Conservation (phyloP, 1,140 invertebrate species). For the Plodia interpunctella region DNA sequence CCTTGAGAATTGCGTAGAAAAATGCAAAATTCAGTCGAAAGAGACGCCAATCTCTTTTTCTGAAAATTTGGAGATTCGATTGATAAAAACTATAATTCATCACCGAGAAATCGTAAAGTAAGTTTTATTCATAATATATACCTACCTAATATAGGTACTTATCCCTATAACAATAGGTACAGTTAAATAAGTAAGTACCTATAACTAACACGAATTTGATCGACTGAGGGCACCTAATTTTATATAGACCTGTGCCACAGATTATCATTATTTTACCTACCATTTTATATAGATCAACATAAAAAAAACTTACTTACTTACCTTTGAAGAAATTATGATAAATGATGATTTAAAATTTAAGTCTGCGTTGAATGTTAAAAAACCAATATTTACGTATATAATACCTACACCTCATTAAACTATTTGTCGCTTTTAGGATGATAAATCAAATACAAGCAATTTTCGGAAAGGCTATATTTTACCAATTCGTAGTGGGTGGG, state of each 20-base stretch:
- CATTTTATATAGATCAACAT: too few relatives aligned
- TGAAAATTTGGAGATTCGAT: conserved; percentile 21
- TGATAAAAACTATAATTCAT: conserved; percentile 40
- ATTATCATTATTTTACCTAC: neutral
- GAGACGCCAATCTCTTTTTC: neutral
- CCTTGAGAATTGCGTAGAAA: conserved; percentile 17
- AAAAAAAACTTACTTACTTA: too few relatives aligned
- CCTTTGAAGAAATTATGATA: too few relatives aligned
- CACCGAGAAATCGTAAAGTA: conserved; percentile 47
- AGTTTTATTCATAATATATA: conserved; percentile 14
- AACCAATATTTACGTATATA: too few relatives aligned
- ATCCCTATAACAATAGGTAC: too few relatives aligned
- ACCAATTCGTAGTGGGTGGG: conserved; percentile 44
- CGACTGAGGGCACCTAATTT: too few relatives aligned
- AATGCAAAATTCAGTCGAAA: conserved; percentile 13
- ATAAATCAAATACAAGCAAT: conserved; percentile 38
- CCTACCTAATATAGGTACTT: too few relatives aligned
- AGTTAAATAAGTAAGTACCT: too few relatives aligned
- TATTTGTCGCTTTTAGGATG: conserved; percentile 38
- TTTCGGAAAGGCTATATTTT: conserved; percentile 38
- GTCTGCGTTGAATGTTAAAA: too few relatives aligned
- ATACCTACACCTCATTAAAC: too few relatives aligned
- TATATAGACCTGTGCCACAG: neutral
- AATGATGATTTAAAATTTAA: too few relatives aligned
- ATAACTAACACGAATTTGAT: too few relatives aligned